Percentiles rank a stretch among this genome's conserved stretches.
Evolutionary conservation across 2,888 invertebrate species (phyloP).

Genomic region (Melieria picta): DNA sequence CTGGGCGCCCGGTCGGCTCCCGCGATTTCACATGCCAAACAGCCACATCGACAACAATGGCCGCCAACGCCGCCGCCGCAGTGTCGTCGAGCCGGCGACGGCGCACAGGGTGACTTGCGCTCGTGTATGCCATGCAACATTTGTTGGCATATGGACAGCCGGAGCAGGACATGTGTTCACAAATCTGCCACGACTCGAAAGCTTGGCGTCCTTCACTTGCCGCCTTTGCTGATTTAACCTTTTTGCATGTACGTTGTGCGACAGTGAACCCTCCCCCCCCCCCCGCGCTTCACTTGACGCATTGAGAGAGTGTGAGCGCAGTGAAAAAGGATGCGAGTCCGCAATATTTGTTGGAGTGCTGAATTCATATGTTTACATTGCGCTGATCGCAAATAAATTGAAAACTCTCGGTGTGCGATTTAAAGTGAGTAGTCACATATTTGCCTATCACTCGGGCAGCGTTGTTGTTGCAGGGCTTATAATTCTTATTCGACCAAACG

Average conservation of each 20-base stretch:
- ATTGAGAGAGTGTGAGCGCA: too few relatives aligned
- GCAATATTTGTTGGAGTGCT: too few relatives aligned
- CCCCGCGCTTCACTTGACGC: too few relatives aligned
- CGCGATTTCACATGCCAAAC: constrained; percentile 57
- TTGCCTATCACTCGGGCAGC: constrained; percentile 21
- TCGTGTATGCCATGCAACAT: background rate
- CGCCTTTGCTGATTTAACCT: too few relatives aligned
- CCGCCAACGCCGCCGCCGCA: background rate
- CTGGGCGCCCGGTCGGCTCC: constrained; percentile 59
- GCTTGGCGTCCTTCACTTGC: background rate
- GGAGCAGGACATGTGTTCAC: background rate
- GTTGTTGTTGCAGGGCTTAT: background rate
- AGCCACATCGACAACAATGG: constrained; percentile 22
- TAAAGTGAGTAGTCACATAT: constrained; percentile 24
- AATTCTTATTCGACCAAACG: too few relatives aligned
- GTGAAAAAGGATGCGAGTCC: too few relatives aligned
- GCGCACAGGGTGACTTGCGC: background rate
- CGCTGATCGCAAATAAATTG: constrained; percentile 30
- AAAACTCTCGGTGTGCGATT: constrained; percentile 28
- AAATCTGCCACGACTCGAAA: background rate
- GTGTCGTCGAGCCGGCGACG: background rate
- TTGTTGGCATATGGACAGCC: background rate
- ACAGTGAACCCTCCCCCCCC: too few relatives aligned
- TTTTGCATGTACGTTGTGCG: too few relatives aligned
- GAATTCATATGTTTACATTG: constrained; percentile 11